Base-by-base conservation (phyloP, 1,140 invertebrate genomes). In the Rhagoletis pomonella region DNA sequence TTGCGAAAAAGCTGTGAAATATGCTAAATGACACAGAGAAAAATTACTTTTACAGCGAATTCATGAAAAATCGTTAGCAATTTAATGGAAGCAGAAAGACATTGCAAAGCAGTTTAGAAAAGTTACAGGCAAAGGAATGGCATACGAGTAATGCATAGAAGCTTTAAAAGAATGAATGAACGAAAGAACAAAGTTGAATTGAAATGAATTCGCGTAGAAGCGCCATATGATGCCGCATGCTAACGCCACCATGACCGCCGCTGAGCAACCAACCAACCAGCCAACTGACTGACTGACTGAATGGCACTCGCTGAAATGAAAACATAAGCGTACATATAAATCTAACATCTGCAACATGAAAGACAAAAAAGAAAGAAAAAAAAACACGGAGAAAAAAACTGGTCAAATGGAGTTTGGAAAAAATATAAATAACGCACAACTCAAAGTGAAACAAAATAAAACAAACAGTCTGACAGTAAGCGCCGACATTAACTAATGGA, bases 401-500 rank as follows among this genome's bases (percentile, higher is more conserved):
- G 1, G 55, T 12, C 4, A 65, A 65, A 86, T 44, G 39, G 29
- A 60, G 29, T 86, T 86, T 29, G 29, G 55, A n/a, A 55, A 81
- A 69, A 81, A 81, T 55, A 81, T 58, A 86, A 62, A 60, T 86
- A 65, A 60, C 62, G 59, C 85, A 62, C 85, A 58, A 65, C 85
- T 86, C 58, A 86, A 86, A 86, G 50, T 62, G 59, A 86, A 60
- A 42, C 12, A 86, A 86, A 29, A 29, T 62, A 86, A 86, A 65
- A 55, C 64, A 86, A 86, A 86, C 86, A 50, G 47, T 44, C 60
- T 86, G 86, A 86, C 86, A 86, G 86, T 69, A 50, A 69, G 86
- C 86, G 60, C 65, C 86, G 85, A 86, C 86, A 86, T 86, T 86
- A 86, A 86, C 86, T 86, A 86, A 86, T 86, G 86, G 86, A 69